phyloP scores from a whole-genome alignment of 2,888 invertebrate genomes.

The Kuschelorhynchus macadamiae region DNA sequence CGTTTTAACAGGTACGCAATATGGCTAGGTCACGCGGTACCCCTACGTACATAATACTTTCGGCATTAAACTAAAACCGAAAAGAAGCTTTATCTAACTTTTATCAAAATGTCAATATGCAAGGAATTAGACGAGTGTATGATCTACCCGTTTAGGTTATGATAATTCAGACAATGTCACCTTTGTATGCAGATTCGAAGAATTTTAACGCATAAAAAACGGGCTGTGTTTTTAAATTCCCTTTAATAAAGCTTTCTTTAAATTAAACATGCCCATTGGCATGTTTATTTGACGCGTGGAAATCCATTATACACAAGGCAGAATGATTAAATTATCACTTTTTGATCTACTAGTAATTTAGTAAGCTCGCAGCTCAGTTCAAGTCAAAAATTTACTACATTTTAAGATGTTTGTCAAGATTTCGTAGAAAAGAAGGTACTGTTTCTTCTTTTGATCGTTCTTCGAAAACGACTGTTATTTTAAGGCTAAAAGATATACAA shows the following conservation, averaged over 20 bases:
- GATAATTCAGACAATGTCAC: constrained; percentile 26
- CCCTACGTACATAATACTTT: constrained; percentile 14
- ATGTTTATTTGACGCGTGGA: not conserved
- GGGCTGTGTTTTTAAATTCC: constrained; percentile 32
- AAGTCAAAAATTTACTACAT: too few species aligned
- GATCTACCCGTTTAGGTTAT: constrained; percentile 7
- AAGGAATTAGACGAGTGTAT: constrained; percentile 1
- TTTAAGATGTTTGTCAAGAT: too few species aligned
- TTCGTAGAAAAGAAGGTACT: too few species aligned
- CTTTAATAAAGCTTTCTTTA: constrained; percentile 15
- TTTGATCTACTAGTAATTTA: too few species aligned
- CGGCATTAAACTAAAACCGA: constrained; percentile 16
- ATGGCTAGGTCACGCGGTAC: not conserved
- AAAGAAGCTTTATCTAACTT: constrained; percentile 13
- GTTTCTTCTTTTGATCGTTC: too few species aligned
- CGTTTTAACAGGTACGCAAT: too few species aligned
- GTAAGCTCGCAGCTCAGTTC: too few species aligned
- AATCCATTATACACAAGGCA: too few species aligned
- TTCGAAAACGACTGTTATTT: too few species aligned
- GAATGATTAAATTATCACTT: too few species aligned
- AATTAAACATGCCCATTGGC: constrained; percentile 1
- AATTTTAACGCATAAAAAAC: constrained; percentile 13
- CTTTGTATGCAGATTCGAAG: constrained; percentile 37
- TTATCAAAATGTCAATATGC: constrained; percentile 18
- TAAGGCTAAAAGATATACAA: too few species aligned